Conservation (phyloP, 2,113 vertebrate genomes). For the Mixornis gularis region DNA sequence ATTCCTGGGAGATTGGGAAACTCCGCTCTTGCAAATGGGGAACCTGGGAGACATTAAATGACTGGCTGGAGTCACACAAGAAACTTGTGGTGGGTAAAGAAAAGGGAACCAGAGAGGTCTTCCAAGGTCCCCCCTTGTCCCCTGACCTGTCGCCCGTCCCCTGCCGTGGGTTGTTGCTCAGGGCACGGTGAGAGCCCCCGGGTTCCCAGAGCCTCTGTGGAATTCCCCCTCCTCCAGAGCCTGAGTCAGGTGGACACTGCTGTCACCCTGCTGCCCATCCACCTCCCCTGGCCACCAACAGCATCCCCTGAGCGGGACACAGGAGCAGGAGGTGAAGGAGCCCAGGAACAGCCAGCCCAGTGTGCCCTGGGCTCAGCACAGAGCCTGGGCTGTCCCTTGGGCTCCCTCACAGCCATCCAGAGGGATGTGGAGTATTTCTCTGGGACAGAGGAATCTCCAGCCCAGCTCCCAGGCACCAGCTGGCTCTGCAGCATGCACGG, state of each 20-base stretch:
- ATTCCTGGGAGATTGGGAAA: not conserved
- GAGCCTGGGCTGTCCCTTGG: not conserved
- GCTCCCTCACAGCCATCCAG: not conserved
- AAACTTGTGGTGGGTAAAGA: not conserved
- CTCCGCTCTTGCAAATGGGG: not conserved
- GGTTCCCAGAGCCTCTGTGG: not conserved
- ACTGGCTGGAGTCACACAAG: not conserved
- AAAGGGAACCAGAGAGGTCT: not conserved
- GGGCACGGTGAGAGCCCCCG: not conserved
- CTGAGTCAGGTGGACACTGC: not conserved
- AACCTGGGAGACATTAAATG: not conserved
- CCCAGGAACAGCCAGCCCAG: too few species aligned
- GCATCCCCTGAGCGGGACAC: fast-evolving
- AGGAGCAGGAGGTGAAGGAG: not conserved
- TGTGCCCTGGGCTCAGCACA: not conserved
- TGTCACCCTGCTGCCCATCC: not conserved
- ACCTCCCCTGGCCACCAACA: not conserved
- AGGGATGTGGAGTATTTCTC: not conserved
- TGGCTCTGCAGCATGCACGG: fast-evolving
- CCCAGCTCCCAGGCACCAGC: not conserved
- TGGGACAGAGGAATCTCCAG: not conserved
- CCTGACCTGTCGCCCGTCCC: fast-evolving
- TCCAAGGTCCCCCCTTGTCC: not conserved
- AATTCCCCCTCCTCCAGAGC: not conserved
- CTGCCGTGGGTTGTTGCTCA: not conserved